Percentiles rank a stretch among this genome's conserved stretches.
Evolutionary conservation across 2,888 invertebrate genomes (phyloP).

Genomic region (Petrolisthes cinctipes): DNA sequence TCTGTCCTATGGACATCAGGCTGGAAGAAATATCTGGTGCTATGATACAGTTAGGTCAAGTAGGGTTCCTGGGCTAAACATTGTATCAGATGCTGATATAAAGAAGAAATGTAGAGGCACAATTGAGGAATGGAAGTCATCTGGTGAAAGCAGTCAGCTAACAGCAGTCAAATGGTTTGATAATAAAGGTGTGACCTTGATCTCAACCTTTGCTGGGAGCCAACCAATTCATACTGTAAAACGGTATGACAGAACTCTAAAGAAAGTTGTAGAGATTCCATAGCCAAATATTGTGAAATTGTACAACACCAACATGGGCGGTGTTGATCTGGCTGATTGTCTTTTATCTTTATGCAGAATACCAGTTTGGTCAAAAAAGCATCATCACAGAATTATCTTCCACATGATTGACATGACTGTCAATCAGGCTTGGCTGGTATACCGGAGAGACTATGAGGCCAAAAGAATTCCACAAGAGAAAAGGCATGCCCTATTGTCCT

Average conservation of each 20-base stretch:
- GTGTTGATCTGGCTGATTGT: slow-evolving; percentile 1
- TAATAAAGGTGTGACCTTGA: slow-evolving; percentile 67
- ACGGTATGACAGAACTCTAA: slow-evolving; percentile 65
- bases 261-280: slow-evolving; percentile 12
- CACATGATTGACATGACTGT: slow-evolving; percentile 32
- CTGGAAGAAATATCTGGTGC: slow-evolving; percentile 66
- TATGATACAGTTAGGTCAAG: slow-evolving; percentile 60
- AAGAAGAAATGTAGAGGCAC: slow-evolving; percentile 66
- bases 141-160: slow-evolving; percentile 1
- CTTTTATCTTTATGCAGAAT: slow-evolving; percentile 66
- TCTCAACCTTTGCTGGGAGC: slow-evolving; percentile 66
- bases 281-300: not conserved
- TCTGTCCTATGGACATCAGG: no score
- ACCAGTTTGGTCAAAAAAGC: slow-evolving; percentile 66
- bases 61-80: slow-evolving; percentile 45
- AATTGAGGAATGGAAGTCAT: slow-evolving; percentile 65
- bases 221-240: slow-evolving; percentile 66
- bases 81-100: slow-evolving; percentile 65
- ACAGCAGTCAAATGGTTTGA: slow-evolving; percentile 66
- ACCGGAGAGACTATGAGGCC: not conserved
- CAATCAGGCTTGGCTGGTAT: slow-evolving; percentile 23
- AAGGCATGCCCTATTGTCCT: not conserved
- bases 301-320: slow-evolving; percentile 25
- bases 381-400: slow-evolving; percentile 57
- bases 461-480: not conserved